Evolutionary conservation across 2,888 invertebrate species (phyloP).

Genomic region (Tuta absoluta): DNA sequence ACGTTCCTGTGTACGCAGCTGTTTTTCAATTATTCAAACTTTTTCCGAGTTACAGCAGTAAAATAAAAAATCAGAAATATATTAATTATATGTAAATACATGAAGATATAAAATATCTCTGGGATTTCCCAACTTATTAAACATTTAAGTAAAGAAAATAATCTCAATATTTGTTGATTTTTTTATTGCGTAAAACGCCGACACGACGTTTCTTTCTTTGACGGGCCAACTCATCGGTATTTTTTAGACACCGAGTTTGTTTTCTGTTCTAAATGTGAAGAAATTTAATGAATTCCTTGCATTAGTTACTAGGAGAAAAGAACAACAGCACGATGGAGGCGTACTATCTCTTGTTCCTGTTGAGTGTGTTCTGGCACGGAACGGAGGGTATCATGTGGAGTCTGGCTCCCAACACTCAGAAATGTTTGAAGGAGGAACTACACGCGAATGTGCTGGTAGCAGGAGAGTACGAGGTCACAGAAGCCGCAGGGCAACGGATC

Average conservation of each 20-base stretch:
- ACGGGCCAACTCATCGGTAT: constrained; percentile 78
- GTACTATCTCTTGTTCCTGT: constrained; percentile 64
- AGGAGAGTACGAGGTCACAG: constrained; percentile 96
- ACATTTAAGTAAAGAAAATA: background rate
- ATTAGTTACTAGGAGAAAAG: constrained; percentile 46
- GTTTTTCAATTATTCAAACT: no score
- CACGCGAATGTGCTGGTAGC: constrained; percentile 97
- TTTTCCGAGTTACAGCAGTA: no score
- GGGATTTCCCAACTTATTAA: background rate
- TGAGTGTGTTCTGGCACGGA: constrained; percentile 67
- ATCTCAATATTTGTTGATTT: background rate
- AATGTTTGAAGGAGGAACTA: constrained; percentile 98
- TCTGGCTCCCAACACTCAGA: constrained; percentile 93
- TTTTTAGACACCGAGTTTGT: constrained; percentile 68
- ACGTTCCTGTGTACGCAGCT: background rate
- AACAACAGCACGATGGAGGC: constrained; percentile 65
- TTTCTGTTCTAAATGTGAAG: constrained; percentile 64
- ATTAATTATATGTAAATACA: no score
- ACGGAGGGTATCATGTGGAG: constrained; percentile 87
- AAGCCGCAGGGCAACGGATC: constrained; percentile 93
- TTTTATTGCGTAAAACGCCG: constrained; percentile 40
- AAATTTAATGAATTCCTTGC: constrained; percentile 57
- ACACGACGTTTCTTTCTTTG: constrained; percentile 64
- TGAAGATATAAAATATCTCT: no score
- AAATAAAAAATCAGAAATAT: no score